Evolutionary conservation across 1,140 invertebrate genomes (phyloP), one percentile per base, ranked within the genome.

Genomic region (Agrypnia vestita): DNA sequence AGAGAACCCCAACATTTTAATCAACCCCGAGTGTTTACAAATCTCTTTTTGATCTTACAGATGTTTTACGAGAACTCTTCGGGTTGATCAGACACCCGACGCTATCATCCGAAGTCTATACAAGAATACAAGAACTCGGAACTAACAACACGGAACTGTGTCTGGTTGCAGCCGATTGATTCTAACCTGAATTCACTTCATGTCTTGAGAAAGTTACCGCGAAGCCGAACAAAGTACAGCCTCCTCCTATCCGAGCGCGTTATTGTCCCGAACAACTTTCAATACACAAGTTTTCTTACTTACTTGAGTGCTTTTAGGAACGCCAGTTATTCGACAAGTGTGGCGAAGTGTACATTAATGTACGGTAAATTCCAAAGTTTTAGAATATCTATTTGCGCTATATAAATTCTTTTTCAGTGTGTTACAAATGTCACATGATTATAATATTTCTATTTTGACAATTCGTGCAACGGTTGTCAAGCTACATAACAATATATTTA

Each of bases 121-220:
- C 25, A 35, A 35, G 25, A 35, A 35, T 35, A 35, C 25, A 35
- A 35, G 25, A 35, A 35, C 25, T 35, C 25, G 6, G 25, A 35
- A 35, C 25, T 35, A 35, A 35, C 25, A 35, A 35, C 25, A 35
- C 25, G 25, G 25, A 35, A 35, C 25, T 35, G 19, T 17, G n/a
- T 67, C 11, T 67, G 13, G 53, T 67, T 17, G 43, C 43, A 64
- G 62, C 13, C 62, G 62, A 64, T 64, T 64, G 62, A 64, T 64
- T 64, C 43, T 15, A 44, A n/a, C 21, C n/a, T 44, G 13, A 64
- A 64, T 43, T 64, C 62, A 64, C 25, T 64, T n/a, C 35, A 44
- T 44, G 35, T n/a, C 35, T n/a, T 44, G 43, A 64, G 43, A 44
- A 64, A 64, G 72, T 56, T 51, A n/a, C 35, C 51, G 19, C 7